Percentiles rank a stretch among this genome's conserved stretches.
Conservation (phyloP, 1,140 invertebrate species). For the Polypedilum pembai region DNA sequence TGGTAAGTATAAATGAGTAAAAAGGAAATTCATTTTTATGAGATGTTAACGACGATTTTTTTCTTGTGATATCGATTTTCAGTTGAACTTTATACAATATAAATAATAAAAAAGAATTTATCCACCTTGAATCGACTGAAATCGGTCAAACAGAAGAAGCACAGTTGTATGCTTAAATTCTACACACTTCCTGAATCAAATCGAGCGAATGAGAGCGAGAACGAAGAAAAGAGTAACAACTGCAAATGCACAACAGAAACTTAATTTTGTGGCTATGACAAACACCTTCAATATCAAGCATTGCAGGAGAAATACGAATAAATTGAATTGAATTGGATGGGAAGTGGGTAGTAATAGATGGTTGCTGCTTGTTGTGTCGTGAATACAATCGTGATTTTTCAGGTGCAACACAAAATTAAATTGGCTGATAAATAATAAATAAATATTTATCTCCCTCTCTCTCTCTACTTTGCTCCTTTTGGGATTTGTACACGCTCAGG, state of each 20-base stretch:
- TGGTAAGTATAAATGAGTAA: too few relatives aligned
- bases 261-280: neutral
- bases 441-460: neutral
- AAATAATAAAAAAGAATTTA: too few relatives aligned
- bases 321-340: constrained; percentile 6
- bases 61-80: too few relatives aligned
- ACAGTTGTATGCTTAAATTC: too few relatives aligned
- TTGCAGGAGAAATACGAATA: neutral
- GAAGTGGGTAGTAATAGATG: neutral
- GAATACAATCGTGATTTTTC: neutral
- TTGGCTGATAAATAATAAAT: constrained; percentile 1
- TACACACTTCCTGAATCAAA: too few relatives aligned
- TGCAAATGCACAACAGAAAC: neutral
- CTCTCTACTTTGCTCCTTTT: neutral
- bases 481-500: neutral
- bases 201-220: too few relatives aligned
- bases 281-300: neutral
- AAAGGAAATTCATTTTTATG: too few relatives aligned
- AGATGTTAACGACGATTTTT: too few relatives aligned
- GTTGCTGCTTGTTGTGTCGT: neutral
- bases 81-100: too few relatives aligned
- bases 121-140: too few relatives aligned
- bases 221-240: neutral
- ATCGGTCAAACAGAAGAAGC: too few relatives aligned
- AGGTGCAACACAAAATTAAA: constrained; percentile 7